A percentile compares a stretch with the other conserved stretches of the same genome.
Conservation (phyloP, 2,888 invertebrate genomes). For the Leptinotarsa juncta region DNA sequence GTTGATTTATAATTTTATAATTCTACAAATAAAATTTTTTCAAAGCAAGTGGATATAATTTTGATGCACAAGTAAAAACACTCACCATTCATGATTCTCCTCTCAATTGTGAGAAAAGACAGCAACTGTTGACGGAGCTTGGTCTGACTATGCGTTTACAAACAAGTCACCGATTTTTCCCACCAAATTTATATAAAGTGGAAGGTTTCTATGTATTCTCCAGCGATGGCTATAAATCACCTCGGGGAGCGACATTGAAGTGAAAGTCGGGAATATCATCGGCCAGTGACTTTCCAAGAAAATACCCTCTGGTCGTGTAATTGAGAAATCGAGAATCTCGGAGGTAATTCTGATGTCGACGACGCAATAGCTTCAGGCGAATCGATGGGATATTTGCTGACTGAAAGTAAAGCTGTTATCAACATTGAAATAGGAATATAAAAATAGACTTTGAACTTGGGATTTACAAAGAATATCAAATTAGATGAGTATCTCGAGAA, state of each 20-base stretch:
- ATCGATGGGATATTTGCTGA: slow-evolving; percentile 12
- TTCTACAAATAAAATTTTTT: no score
- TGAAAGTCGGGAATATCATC: neutral
- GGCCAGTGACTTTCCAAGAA: slow-evolving; percentile 4
- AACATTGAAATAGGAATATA: slow-evolving; percentile 18
- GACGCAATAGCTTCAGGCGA: neutral
- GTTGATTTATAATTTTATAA: no score
- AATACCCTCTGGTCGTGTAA: slow-evolving; percentile 1
- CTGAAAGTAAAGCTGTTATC: slow-evolving; percentile 6
- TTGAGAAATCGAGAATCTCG: neutral
- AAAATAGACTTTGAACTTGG: slow-evolving; percentile 14
- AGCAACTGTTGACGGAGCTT: no score
- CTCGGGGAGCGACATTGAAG: neutral
- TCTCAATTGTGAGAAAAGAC: no score
- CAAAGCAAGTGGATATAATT: no score
- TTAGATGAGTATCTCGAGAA: neutral
- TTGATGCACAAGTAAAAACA: no score
- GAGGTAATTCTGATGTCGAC: neutral
- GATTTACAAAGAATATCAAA: neutral
- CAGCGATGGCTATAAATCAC: neutral
- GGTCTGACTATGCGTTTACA: no score
- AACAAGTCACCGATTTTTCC: no score
- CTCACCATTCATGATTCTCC: no score
- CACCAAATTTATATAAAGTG: neutral
- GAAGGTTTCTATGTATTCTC: neutral